Percentiles rank a stretch among this genome's conserved stretches.
phyloP scores from a whole-genome alignment of 92 coral and sea anemone genomes.

The Siderastrea radians region DNA sequence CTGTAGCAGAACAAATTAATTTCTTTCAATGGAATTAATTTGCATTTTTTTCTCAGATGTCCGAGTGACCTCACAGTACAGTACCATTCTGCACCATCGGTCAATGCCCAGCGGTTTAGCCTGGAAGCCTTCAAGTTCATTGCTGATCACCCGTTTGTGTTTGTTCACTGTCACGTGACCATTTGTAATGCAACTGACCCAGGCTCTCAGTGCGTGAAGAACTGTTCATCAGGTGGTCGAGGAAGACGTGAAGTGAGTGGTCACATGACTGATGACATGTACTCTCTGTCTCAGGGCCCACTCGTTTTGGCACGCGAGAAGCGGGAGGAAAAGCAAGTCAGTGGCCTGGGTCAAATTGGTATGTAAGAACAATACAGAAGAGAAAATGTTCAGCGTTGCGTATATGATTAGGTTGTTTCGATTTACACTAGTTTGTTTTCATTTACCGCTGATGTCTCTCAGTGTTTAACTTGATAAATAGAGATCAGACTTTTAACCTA shows the following conservation, averaged over 20 bases:
- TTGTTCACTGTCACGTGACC: slow-evolving; percentile 58
- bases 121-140: slow-evolving; percentile 68
- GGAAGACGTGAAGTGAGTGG: slow-evolving; percentile 29
- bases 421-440: no score
- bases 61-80: slow-evolving; percentile 38
- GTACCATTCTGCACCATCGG: slow-evolving; percentile 26
- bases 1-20: no score
- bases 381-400: neutral
- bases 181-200: slow-evolving; percentile 44
- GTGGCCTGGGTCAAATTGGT: neutral
- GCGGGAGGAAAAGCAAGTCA: neutral
- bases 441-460: no score
- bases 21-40: no score
- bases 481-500: no score
- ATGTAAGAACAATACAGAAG: neutral
- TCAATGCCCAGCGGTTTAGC: slow-evolving; percentile 47
- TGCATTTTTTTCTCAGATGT: slow-evolving; percentile 6
- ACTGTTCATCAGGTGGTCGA: slow-evolving; percentile 41
- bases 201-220: slow-evolving; percentile 42
- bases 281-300: slow-evolving; percentile 30
- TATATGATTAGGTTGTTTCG: no score
- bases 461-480: no score
- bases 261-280: slow-evolving; percentile 5
- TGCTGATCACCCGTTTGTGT: slow-evolving; percentile 49
- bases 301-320: neutral